These are phyloP conservation scores for Linnaemya tessellans DNA, from an alignment of 2,888 invertebrate species.

Conservation along the genomic window DNA sequence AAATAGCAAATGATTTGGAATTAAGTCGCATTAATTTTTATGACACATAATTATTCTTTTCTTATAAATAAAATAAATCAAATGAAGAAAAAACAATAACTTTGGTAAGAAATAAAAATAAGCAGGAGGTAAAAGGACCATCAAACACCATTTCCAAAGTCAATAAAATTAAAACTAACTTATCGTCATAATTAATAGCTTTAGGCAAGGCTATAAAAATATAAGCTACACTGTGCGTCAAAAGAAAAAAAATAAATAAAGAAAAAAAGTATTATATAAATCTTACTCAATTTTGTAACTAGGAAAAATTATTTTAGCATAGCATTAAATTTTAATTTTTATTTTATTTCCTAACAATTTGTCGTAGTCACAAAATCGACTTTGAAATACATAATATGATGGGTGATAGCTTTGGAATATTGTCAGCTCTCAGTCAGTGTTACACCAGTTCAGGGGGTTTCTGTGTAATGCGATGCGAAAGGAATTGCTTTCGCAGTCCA, in stretches of 20 bases:
- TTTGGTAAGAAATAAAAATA: not conserved
- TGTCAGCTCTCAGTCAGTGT: not conserved
- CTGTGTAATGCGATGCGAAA: too few species aligned
- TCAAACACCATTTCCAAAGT: not conserved
- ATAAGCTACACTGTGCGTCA: not conserved
- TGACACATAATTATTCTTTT: not conserved
- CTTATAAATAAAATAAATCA: not conserved
- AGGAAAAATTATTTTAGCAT: too few species aligned
- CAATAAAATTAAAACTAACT: not conserved
- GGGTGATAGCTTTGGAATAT: too few species aligned
- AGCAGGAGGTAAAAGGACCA: not conserved
- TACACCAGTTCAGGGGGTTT: too few species aligned
- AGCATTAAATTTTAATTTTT: too few species aligned
- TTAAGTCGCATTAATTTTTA: slow-evolving; percentile 15
- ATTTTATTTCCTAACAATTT: too few species aligned
- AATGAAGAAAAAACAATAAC: not conserved
- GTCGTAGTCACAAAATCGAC: too few species aligned
- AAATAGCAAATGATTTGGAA: slow-evolving; percentile 40
- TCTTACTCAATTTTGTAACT: too few species aligned
- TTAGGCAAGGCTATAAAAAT: not conserved
- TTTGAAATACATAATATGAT: too few species aligned
- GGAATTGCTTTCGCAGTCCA: too few species aligned
- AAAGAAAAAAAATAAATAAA: too few species aligned
- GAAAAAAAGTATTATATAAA: too few species aligned
- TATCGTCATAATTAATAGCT: not conserved